Evolutionary conservation across 2,797 vertebrate genomes (phyloP), one percentile per base, ranked within the genome.

Genomic region (Chanos chanos): DNA sequence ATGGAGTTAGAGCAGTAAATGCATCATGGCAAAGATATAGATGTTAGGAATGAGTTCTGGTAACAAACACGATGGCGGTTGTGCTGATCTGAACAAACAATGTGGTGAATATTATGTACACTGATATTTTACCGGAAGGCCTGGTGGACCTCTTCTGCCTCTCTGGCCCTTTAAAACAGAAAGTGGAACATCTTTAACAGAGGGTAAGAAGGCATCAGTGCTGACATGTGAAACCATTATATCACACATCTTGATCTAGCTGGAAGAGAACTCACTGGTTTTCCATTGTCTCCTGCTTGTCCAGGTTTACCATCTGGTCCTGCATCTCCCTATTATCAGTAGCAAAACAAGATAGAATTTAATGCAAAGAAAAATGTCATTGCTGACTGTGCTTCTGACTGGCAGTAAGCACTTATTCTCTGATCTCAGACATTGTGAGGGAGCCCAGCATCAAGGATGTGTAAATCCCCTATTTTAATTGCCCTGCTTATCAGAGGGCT

Each of bases 101-200:
- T 21, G 13, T 39, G 25, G 34, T 39, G 34, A 7, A 13, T 30
- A 5, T 54, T 37, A 49, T 33, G 19, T 50, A 55, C 8, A 34
- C 2, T n/a, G 1, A 28, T 45, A 50, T 61, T 68, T 16, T 73
- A 95, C 94, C 89, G 86, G 84, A 24, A 31, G 2, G 5, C 93
- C 93, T 1, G 58, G 47, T 16, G 55, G 4, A 6, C 94, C 93
- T 85, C 75, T 73, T 76, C 85, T 84, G 67, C 94, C 91, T 47
- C 63, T 41, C 56, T 78, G 69, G 49, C 92, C 92, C 93, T 96
- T 69, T 28, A 74, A 18, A 50, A 25, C 5, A 69, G 64, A 30
- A 57, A 6, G 13, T 40, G 6, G 18, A 39, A 13, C 2, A 54
- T 31, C n/a, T 7, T 50, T 27, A 30, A 28, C 3, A 31, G 22